These are phyloP conservation scores for Xiphophorus hellerii DNA, from an alignment of 2,113 vertebrate genomes.

Conservation along the genomic window DNA sequence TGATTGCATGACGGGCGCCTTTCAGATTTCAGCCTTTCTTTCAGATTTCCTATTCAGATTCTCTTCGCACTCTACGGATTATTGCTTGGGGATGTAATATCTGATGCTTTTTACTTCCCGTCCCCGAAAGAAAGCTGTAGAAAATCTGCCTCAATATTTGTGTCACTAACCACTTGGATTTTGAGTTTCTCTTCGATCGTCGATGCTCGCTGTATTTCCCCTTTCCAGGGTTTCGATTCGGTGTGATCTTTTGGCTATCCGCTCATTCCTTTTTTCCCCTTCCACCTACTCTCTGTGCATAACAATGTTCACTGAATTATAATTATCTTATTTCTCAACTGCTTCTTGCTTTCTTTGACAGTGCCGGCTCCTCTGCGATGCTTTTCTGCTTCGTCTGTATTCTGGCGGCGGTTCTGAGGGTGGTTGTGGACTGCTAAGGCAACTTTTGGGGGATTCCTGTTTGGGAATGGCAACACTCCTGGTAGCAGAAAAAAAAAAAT, in stretches of 20 bases:
- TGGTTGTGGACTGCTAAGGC: slow-evolving; percentile 44
- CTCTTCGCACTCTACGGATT: background rate
- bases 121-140: slow-evolving; percentile 38
- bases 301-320: slow-evolving; percentile 48
- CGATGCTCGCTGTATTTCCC: slow-evolving; percentile 42
- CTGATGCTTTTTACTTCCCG: background rate
- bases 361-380: slow-evolving; percentile 49
- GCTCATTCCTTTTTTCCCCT: slow-evolving; percentile 18
- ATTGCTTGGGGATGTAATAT: background rate
- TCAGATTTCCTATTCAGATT: slow-evolving; percentile 66
- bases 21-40: slow-evolving; percentile 16
- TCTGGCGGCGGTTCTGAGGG: slow-evolving; percentile 39
- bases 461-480: background rate
- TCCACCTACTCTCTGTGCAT: slow-evolving; percentile 47
- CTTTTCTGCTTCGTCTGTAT: slow-evolving; percentile 41
- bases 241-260: slow-evolving; percentile 47
- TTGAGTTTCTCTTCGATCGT: slow-evolving; percentile 22
- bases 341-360: slow-evolving; percentile 53
- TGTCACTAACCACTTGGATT: slow-evolving; percentile 47
- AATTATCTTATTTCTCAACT: slow-evolving; percentile 44
- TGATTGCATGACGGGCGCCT: slow-evolving; percentile 54
- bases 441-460: slow-evolving; percentile 32
- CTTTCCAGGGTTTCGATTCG: slow-evolving; percentile 61
- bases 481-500: background rate
- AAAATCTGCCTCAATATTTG: slow-evolving; percentile 55